Percentiles rank a stretch among this genome's conserved stretches.
Evolutionary conservation across 2,797 vertebrate species (phyloP).

Genomic region (Neopelma chrysocephalum): DNA sequence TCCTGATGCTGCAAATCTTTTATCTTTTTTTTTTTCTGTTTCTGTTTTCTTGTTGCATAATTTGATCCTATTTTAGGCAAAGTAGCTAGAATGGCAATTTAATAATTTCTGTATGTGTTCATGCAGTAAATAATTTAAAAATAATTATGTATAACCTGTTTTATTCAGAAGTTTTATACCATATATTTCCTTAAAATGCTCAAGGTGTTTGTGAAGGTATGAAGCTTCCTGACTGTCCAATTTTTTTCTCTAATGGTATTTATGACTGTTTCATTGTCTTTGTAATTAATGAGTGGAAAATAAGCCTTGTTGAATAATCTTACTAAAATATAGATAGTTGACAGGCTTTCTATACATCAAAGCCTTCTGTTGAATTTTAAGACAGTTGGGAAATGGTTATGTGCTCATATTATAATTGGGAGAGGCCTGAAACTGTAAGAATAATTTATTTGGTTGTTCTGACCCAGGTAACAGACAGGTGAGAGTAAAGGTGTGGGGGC

Average conservation of each 20-base stretch:
- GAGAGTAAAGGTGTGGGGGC: background rate
- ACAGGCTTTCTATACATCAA: background rate
- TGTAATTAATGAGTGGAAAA: slow-evolving; percentile 59
- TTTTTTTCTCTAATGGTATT: background rate
- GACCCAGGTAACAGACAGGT: slow-evolving; percentile 15
- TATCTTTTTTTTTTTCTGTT: background rate
- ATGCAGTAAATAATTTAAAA: background rate
- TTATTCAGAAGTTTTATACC: slow-evolving; percentile 12
- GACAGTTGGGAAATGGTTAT: background rate
- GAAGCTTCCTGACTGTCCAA: background rate
- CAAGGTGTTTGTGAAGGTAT: background rate
- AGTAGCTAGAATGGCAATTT: background rate
- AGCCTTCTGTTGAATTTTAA: slow-evolving; percentile 3
- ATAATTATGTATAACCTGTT: background rate
- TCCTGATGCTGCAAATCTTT: slow-evolving; percentile 33
- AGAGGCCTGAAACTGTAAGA: background rate
- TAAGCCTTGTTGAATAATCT: slow-evolving; percentile 22
- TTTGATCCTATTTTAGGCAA: slow-evolving; percentile 8
- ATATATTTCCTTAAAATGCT: background rate
- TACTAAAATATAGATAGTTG: background rate
- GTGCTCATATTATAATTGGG: background rate
- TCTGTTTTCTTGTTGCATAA: slow-evolving; percentile 2
- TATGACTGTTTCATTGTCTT: background rate
- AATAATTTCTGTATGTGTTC: background rate
- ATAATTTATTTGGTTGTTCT: background rate